Evolutionary conservation across 2,797 vertebrate genomes (phyloP).

Genomic region (Melanotaenia parkinsoni): DNA sequence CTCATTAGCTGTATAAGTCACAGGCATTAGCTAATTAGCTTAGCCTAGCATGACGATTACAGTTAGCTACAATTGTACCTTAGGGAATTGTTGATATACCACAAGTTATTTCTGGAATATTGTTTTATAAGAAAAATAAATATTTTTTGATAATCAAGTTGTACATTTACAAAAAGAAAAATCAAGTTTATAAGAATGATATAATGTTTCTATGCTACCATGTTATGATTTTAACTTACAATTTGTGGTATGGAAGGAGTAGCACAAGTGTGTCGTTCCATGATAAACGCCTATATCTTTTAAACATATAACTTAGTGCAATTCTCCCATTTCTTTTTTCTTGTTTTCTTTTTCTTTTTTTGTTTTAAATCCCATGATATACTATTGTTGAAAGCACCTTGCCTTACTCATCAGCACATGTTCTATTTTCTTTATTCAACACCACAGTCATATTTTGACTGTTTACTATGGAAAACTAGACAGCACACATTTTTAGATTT

Average conservation of each 20-base stretch:
- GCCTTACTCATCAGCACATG: not conserved
- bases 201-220: not conserved
- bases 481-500: not conserved
- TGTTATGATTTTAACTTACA: too few species aligned
- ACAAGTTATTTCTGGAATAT: too few species aligned
- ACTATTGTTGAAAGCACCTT: not conserved
- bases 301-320: too few species aligned
- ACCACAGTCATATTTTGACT: not conserved
- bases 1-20: not conserved
- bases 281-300: too few species aligned
- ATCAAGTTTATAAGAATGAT: not conserved
- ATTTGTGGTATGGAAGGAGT: not conserved
- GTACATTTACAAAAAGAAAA: not conserved
- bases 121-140: not conserved
- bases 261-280: not conserved
- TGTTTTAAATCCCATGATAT: not conserved
- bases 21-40: not conserved
- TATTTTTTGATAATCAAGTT: not conserved
- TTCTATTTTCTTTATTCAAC: not conserved
- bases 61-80: not conserved
- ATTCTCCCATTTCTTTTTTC: not conserved
- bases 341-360: not conserved
- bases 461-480: not conserved
- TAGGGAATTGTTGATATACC: too few species aligned
- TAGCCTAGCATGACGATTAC: slow-evolving; percentile 10